A percentile compares a stretch with the other conserved stretches of the same genome.
Conservation (phyloP, 64 coral and sea anemone species). For the Anthopleura sola region DNA sequence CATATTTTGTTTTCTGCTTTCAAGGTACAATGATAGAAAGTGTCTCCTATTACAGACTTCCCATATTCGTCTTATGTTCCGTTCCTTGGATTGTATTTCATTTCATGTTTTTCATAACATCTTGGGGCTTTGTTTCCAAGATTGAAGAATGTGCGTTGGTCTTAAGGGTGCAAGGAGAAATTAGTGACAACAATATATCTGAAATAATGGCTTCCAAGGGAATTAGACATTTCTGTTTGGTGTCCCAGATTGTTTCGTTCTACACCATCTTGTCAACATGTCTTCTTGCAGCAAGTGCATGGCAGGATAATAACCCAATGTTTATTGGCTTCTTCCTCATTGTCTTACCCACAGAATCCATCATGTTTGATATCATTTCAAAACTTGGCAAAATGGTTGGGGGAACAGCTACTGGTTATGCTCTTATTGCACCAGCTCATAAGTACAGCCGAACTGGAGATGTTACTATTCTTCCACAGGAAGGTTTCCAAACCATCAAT, state of each 20-base stretch:
- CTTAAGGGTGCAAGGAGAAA: conserved; percentile 62
- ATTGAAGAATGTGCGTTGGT: conserved; percentile 86
- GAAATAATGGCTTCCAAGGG: conserved; percentile 90
- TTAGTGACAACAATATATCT: conserved; percentile 75
- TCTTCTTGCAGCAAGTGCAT: conserved; percentile 52
- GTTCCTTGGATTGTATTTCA: conserved; percentile 78
- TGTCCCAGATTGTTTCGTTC: conserved; percentile 83
- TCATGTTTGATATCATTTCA: conserved; percentile 79
- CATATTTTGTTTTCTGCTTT: conserved; percentile 53
- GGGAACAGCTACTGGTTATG: conserved; percentile 98
- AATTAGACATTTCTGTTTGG: conserved; percentile 85
- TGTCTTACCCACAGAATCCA: conserved; percentile 77
- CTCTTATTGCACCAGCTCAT: conserved; percentile 83
- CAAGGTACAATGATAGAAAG: conserved; percentile 52
- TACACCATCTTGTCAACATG: conserved; percentile 72
- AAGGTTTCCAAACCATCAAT: conserved; percentile 71
- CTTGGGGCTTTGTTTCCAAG: conserved; percentile 90
- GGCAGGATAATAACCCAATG: conserved; percentile 68
- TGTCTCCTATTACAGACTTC: conserved; percentile 64
- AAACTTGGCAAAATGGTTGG: conserved; percentile 93
- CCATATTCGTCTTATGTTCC: conserved; percentile 68
- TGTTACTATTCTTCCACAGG: conserved; percentile 64
- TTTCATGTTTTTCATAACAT: conserved; percentile 86
- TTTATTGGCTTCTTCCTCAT: conserved; percentile 75
- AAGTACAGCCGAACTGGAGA: conserved; percentile 69